Percentiles rank a stretch among this genome's conserved stretches.
Conservation (phyloP, 1,140 invertebrate genomes). For the Bombus terrestris region DNA sequence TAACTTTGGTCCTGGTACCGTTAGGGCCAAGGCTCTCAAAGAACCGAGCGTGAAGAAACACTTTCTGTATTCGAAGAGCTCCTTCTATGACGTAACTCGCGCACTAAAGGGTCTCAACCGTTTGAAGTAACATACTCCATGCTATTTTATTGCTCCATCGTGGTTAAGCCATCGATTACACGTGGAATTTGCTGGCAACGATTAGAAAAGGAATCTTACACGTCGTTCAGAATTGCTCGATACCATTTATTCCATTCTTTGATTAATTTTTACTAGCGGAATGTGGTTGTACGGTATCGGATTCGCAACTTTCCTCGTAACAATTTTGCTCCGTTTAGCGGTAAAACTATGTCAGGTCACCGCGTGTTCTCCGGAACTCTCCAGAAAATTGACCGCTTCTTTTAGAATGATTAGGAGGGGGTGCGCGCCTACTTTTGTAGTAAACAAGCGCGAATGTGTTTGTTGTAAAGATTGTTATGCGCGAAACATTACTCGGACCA, state of each 20-base stretch:
- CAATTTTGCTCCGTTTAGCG: slow-evolving; percentile 28
- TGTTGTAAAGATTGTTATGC: neutral
- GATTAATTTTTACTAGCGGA: neutral
- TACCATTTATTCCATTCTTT: neutral
- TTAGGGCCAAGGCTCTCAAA: slow-evolving; percentile 54
- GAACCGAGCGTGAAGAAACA: slow-evolving; percentile 63
- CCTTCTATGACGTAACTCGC: slow-evolving; percentile 60
- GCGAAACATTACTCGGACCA: neutral
- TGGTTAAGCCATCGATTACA: neutral
- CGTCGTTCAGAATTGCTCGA: neutral
- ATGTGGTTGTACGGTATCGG: neutral
- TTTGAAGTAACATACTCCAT: slow-evolving; percentile 19
- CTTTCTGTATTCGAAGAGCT: slow-evolving; percentile 59
- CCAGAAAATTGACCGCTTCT: slow-evolving; percentile 25
- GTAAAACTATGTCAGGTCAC: slow-evolving; percentile 52
- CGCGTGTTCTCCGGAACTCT: slow-evolving; percentile 39
- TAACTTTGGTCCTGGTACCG: slow-evolving; percentile 62
- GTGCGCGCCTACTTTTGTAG: neutral
- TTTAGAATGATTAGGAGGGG: neutral
- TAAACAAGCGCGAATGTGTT: neutral
- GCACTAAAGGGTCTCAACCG: slow-evolving; percentile 49
- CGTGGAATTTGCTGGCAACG: neutral
- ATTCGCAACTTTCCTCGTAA: slow-evolving; percentile 16
- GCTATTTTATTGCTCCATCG: neutral
- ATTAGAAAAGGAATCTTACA: neutral